Conservation (phyloP, 2,888 invertebrate species). For the Fabriciana adippe region DNA sequence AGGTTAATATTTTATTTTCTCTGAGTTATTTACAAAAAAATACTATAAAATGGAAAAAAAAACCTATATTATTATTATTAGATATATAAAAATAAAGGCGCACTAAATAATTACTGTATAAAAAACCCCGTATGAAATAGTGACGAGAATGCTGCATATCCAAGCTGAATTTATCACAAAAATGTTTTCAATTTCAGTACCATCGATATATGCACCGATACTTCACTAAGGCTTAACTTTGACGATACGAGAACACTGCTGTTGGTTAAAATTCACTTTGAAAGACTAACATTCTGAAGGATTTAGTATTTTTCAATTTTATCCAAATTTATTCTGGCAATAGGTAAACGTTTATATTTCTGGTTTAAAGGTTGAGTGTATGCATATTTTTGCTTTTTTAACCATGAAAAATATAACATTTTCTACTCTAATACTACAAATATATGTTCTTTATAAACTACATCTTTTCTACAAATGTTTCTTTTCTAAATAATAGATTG, state of each 20-base stretch:
- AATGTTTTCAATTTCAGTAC: neutral
- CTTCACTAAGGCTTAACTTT: slow-evolving; percentile 15
- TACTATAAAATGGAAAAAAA: too few relatives aligned
- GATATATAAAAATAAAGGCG: too few relatives aligned
- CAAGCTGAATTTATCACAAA: too few relatives aligned
- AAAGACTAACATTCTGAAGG: slow-evolving; percentile 15
- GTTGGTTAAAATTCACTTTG: slow-evolving; percentile 22
- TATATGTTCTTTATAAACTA: neutral
- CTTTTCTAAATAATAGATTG: neutral
- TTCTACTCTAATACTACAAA: neutral
- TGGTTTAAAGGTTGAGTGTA: neutral
- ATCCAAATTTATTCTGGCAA: slow-evolving; percentile 11
- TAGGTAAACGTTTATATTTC: neutral
- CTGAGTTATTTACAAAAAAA: too few relatives aligned
- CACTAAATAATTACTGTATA: too few relatives aligned
- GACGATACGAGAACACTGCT: slow-evolving; percentile 11
- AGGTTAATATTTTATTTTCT: too few relatives aligned
- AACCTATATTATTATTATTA: too few relatives aligned
- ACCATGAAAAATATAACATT: neutral
- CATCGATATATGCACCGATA: neutral
- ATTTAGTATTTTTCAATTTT: slow-evolving; percentile 14
- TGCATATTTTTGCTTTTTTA: neutral
- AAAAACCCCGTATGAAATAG: too few relatives aligned
- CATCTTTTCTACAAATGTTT: neutral
- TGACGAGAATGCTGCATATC: too few relatives aligned